These are phyloP conservation scores for Pseudopipra pipra DNA, from an alignment of 2,113 vertebrate genomes.

Conservation along the genomic window DNA sequence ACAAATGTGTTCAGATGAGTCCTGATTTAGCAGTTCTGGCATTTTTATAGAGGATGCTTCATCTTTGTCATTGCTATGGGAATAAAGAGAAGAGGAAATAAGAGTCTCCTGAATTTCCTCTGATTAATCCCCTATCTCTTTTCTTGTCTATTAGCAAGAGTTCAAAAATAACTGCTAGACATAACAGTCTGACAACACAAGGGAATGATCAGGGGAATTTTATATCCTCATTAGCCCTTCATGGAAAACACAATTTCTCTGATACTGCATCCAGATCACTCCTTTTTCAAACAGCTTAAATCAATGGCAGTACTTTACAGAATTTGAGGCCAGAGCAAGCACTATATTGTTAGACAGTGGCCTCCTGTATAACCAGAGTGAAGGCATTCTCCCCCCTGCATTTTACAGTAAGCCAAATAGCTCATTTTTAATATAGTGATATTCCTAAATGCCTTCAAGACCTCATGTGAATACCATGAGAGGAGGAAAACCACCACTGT, in stretches of 20 bases:
- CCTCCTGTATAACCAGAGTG: not conserved
- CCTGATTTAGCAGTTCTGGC: slow-evolving; percentile 32
- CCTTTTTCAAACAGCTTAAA: not conserved
- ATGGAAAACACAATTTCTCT: not conserved
- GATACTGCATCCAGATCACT: not conserved
- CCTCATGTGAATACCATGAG: not conserved
- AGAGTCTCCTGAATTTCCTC: slow-evolving; percentile 26
- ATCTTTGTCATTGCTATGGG: slow-evolving; percentile 33
- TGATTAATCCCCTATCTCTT: slow-evolving; percentile 39
- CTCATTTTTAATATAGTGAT: not conserved
- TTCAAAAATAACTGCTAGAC: slow-evolving; percentile 64
- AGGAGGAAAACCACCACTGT: not conserved
- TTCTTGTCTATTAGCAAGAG: slow-evolving; percentile 34
- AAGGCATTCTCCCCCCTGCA: not conserved
- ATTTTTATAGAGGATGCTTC: slow-evolving; percentile 34
- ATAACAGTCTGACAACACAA: slow-evolving; percentile 21
- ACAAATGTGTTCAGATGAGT: slow-evolving; percentile 1
- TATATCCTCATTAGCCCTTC: slow-evolving; percentile 31
- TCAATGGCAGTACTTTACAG: not conserved
- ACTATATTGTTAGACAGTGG: not conserved
- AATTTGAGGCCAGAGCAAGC: not conserved
- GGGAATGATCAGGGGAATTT: not conserved
- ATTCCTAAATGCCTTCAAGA: not conserved
- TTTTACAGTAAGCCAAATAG: not conserved
- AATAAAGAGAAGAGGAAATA: slow-evolving; percentile 45